phyloP scores from a whole-genome alignment of 2,888 invertebrate genomes.

The Yponomeuta cagnagella region DNA sequence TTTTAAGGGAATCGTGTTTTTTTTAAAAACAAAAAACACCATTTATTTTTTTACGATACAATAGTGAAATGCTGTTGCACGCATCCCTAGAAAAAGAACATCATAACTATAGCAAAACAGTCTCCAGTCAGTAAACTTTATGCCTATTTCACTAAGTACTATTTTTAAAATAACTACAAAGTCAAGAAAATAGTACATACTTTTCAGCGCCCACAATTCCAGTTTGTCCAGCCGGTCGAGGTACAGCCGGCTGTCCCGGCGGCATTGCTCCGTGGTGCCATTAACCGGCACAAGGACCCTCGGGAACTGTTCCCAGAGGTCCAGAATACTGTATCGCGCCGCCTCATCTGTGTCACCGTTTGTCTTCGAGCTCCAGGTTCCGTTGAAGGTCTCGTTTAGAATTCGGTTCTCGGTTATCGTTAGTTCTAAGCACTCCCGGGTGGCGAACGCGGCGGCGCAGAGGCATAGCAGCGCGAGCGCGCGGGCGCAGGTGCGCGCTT shows the following conservation, averaged over 20 bases:
- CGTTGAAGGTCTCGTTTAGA: constrained; percentile 47
- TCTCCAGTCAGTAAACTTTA: no score
- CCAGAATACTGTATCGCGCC: constrained; percentile 47
- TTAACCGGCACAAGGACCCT: constrained; percentile 62
- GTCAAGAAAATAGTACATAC: constrained; percentile 43
- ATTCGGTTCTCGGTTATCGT: constrained; percentile 49
- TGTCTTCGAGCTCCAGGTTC: constrained; percentile 43
- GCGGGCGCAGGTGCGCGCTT: constrained; percentile 60
- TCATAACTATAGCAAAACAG: no score
- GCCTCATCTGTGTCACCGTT: constrained; percentile 37
- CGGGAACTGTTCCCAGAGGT: constrained; percentile 59
- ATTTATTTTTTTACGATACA: no score
- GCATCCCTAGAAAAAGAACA: no score
- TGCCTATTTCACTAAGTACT: no score
- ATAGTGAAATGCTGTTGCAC: no score
- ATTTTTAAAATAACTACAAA: background rate
- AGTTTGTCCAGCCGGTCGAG: constrained; percentile 53
- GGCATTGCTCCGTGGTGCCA: constrained; percentile 63
- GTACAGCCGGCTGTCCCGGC: constrained; percentile 54
- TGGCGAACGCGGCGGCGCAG: constrained; percentile 34
- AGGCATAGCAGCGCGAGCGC: constrained; percentile 19
- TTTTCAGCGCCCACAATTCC: constrained; percentile 74
- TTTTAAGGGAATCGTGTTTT: no score
- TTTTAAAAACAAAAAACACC: no score
- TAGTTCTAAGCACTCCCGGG: constrained; percentile 64